phyloP scores from a whole-genome alignment of 2,888 invertebrate genomes.

The Euplexia lucipara region DNA sequence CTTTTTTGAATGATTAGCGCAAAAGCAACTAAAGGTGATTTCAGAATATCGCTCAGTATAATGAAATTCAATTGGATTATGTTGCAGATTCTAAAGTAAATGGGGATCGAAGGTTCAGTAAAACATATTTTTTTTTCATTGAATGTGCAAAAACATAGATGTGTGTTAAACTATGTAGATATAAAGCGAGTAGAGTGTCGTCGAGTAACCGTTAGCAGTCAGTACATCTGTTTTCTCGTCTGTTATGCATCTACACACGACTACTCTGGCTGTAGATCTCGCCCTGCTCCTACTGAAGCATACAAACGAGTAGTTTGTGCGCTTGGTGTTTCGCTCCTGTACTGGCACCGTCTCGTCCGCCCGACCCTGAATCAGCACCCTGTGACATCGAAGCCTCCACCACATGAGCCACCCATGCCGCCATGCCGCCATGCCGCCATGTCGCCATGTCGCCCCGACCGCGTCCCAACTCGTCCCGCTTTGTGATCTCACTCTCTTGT shows the following conservation, averaged over 20 bases:
- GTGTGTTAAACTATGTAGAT: slow-evolving; percentile 37
- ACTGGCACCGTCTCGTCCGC: slow-evolving; percentile 75
- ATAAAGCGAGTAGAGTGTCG: slow-evolving; percentile 73
- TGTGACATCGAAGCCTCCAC: slow-evolving; percentile 59
- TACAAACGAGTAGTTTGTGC: slow-evolving; percentile 51
- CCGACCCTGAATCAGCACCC: slow-evolving; percentile 66
- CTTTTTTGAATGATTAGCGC: slow-evolving; percentile 26
- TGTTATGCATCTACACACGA: slow-evolving; percentile 82
- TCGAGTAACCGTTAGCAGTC: slow-evolving; percentile 76
- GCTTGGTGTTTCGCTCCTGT: slow-evolving; percentile 49
- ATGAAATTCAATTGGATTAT: slow-evolving; percentile 39
- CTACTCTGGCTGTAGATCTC: slow-evolving; percentile 68
- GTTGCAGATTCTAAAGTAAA: slow-evolving; percentile 48
- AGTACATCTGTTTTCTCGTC: slow-evolving; percentile 81
- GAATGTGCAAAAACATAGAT: slow-evolving; percentile 37
- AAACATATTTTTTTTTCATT: slow-evolving; percentile 13
- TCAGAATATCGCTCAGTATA: slow-evolving; percentile 13
- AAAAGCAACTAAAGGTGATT: slow-evolving; percentile 6
- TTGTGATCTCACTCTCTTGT: slow-evolving; percentile 69
- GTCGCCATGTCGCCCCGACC: slow-evolving; percentile 58
- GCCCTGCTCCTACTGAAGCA: slow-evolving; percentile 59
- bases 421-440: slow-evolving; percentile 25
- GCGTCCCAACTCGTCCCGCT: slow-evolving; percentile 72
- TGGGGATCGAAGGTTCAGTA: slow-evolving; percentile 47
- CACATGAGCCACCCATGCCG: slow-evolving; percentile 43